These are phyloP conservation scores for Diachrysia chrysitis DNA, from an alignment of 2,888 invertebrate species.

Conservation along the genomic window DNA sequence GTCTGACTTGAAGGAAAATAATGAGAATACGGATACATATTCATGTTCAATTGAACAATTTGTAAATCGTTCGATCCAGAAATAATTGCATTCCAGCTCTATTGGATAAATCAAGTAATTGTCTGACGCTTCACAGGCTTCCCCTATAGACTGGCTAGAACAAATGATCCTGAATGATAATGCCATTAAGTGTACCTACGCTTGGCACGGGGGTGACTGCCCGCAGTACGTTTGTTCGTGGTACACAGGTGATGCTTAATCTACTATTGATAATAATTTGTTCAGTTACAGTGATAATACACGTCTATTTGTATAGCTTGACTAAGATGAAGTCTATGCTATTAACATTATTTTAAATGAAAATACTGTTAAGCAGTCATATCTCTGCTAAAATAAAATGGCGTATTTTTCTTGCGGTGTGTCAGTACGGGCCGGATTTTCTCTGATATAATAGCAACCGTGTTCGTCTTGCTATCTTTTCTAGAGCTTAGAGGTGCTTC, in stretches of 20 bases:
- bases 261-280: background rate
- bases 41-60: conserved; percentile 9
- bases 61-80: conserved; percentile 6
- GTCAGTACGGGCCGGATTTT: background rate
- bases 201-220: conserved; percentile 1
- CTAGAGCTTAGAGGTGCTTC: background rate
- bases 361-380: background rate
- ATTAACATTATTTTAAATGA: background rate
- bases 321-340: no score
- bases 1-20: conserved; percentile 15
- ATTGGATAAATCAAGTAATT: conserved; percentile 13
- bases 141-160: conserved; percentile 19
- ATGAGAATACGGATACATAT: conserved; percentile 10
- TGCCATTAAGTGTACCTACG: conserved; percentile 4
- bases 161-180: conserved; percentile 11
- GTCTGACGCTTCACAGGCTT: background rate
- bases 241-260: background rate
- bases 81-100: conserved; percentile 13
- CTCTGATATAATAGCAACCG: background rate
- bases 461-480: background rate
- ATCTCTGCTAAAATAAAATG: background rate
- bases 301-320: no score
- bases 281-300: background rate
- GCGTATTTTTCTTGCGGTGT: background rate
- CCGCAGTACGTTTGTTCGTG: background rate